A percentile compares a stretch with the other conserved stretches of the same genome.
Evolutionary conservation across 2,113 vertebrate species (phyloP).

Genomic region (Xyliphius kryptos): DNA sequence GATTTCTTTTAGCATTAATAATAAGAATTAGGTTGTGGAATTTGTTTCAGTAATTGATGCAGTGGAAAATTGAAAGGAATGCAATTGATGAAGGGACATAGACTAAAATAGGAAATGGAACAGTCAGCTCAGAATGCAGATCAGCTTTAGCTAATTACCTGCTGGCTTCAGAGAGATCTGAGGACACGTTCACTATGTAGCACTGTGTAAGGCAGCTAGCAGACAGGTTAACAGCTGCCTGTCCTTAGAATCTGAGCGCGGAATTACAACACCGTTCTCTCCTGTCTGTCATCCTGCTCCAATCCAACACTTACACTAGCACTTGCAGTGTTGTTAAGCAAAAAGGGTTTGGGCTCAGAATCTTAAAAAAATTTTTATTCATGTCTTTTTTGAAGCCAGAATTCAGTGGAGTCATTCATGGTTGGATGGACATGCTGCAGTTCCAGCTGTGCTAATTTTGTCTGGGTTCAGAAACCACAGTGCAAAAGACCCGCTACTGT

Average conservation of each 20-base stretch:
- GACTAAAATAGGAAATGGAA: background rate
- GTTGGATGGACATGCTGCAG: background rate
- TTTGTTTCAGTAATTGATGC: background rate
- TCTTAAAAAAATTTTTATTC: background rate
- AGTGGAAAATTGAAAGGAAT: background rate
- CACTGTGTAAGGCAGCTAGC: conserved; percentile 34
- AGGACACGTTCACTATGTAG: conserved; percentile 21
- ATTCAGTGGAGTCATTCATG: too few relatives aligned
- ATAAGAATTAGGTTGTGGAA: too few relatives aligned
- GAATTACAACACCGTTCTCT: conserved; percentile 21
- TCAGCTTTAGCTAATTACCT: conserved; percentile 9
- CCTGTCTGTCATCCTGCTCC: conserved; percentile 8
- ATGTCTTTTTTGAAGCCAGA: too few relatives aligned
- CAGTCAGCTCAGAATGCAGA: background rate
- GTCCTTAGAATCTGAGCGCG: conserved; percentile 25
- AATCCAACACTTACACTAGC: conserved; percentile 16
- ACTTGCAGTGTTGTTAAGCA: conserved; percentile 26
- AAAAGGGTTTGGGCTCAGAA: background rate
- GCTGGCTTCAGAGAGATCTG: conserved; percentile 10
- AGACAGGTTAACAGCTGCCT: conserved; percentile 34
- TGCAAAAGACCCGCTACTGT: too few relatives aligned
- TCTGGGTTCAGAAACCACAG: too few relatives aligned
- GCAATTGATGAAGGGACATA: background rate
- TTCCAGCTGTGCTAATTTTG: too few relatives aligned
- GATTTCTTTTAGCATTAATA: too few relatives aligned